Base-by-base conservation (phyloP, 2,888 invertebrate genomes). In the Octonoba sinensis region DNA sequence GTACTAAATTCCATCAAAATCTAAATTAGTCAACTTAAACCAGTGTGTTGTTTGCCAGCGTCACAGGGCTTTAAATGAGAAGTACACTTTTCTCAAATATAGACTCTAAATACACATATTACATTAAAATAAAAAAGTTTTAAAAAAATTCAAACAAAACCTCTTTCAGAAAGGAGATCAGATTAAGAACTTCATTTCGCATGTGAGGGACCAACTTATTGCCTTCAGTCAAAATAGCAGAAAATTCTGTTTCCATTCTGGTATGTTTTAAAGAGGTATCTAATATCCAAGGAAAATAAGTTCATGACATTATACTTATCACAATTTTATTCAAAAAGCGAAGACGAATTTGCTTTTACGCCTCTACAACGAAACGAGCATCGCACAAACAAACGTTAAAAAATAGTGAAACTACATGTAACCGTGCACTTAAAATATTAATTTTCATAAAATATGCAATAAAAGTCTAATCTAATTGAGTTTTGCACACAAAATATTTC, bases 101-200 rank as follows among this genome's bases (percentile, higher is more conserved):
- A n/a, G n/a, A n/a, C n/a, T n/a, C n/a, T n/a, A n/a, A n/a, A n/a
- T n/a, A n/a, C n/a, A n/a, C n/a, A n/a, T n/a, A n/a, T n/a, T n/a
- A n/a, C n/a, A n/a, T n/a, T n/a, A n/a, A n/a, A n/a, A n/a, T n/a
- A n/a, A n/a, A n/a, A n/a, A n/a, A n/a, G n/a, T n/a, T n/a, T n/a
- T n/a, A n/a, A n/a, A n/a, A n/a, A n/a, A n/a, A n/a, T n/a, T n/a
- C 2, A 36, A 36, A 36, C 36, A 36, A 36, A 36, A 79, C 79
- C 27, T 72, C 67, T 73, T 64, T 73, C 20, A 79, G 54, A 62
- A 73, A 79, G 36, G 73, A 64, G 18, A 79, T 60, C 13, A 73
- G 62, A 73, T 79, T 73, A 20, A 73, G 56, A 56, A 73, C 73
- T 73, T 73, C 72, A 60, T 73, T 72, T 73, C 67, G 60, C 79